Evolutionary conservation across 2,888 invertebrate genomes (phyloP), one percentile per base, ranked within the genome.

Genomic region (Pyrrhia umbra): DNA sequence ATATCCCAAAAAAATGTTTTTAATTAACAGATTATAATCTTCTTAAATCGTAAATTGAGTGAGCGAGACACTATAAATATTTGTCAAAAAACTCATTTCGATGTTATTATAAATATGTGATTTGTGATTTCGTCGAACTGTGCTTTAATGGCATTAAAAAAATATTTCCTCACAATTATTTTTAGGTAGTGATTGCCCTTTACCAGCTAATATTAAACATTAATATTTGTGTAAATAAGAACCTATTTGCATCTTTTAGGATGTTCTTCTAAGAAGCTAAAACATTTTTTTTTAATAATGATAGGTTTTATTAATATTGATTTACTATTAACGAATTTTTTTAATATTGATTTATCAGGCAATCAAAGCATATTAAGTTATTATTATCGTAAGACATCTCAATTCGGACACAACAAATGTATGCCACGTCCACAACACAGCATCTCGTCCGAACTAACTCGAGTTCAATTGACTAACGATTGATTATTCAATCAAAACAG

Each of bases 401-500:
- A 51, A 25, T 30, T 6, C 15, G 9, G 46, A 45, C 56, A 45
- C 25, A 52, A 64, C 47, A 56, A 74, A 74, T 78, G 75, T 66
- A 78, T 77, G 62, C 68, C 65, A 57, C 65, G 73, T 39, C 59
- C 43, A 73, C 61, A 61, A 62, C 75, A 62, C 55, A 69, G 57
- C 70, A 61, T 61, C 63, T 62, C 60, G 70, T 59, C 54, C 64
- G 69, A 70, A 84, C 85, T 87, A 85, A 92, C 92, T 93, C 89
- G 90, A 89, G 86, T 88, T 91, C 95, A 94, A 95, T 95, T 94
- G 93, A 86, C 87, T 92, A 91, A 94, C 94, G 92, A 94, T 94
- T 92, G 94, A 92, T 92, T 92, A 92, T 93, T 92, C 94, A 94
- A 94, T 95, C 93, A 92, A 88, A 86, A 85, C 90, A 90, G 93